phyloP scores from a whole-genome alignment of 2,888 invertebrate genomes.

The Kryphioiulus occultus region DNA sequence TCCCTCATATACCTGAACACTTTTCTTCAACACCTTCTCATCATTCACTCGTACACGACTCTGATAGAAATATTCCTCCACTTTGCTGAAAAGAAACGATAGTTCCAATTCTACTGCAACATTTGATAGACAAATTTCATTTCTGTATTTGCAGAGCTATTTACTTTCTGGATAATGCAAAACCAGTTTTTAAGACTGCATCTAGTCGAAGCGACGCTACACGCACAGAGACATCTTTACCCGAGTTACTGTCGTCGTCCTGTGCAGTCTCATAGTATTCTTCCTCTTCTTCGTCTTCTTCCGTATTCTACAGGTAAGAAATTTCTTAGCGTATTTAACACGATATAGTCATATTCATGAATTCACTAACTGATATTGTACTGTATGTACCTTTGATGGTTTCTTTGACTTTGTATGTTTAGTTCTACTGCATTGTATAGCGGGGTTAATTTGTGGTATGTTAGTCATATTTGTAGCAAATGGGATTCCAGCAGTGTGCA shows the following conservation, averaged over 20 bases:
- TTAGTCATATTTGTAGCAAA: background rate
- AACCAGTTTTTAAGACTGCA: conserved; percentile 7
- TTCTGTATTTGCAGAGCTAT: background rate
- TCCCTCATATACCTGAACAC: background rate
- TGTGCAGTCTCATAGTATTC: background rate
- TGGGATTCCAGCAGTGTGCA: background rate
- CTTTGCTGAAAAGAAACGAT: conserved; percentile 33
- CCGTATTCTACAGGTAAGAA: background rate
- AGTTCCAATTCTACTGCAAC: background rate
- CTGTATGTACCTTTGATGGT: background rate
- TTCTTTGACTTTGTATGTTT: background rate
- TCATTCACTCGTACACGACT: conserved; percentile 48
- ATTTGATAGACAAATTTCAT: background rate
- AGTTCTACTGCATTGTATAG: background rate
- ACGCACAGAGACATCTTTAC: background rate
- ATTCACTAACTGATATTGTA: background rate
- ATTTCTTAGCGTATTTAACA: background rate
- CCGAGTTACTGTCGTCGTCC: background rate
- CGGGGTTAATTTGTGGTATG: background rate
- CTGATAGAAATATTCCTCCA: conserved; percentile 45
- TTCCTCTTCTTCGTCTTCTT: background rate
- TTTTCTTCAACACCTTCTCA: conserved; percentile 46
- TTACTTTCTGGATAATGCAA: conserved; percentile 27
- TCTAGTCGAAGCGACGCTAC: conserved; percentile 35
- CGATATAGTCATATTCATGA: background rate